Evolutionary conservation across 2,888 invertebrate genomes (phyloP).

Genomic region (Nemotelus nigrinus): DNA sequence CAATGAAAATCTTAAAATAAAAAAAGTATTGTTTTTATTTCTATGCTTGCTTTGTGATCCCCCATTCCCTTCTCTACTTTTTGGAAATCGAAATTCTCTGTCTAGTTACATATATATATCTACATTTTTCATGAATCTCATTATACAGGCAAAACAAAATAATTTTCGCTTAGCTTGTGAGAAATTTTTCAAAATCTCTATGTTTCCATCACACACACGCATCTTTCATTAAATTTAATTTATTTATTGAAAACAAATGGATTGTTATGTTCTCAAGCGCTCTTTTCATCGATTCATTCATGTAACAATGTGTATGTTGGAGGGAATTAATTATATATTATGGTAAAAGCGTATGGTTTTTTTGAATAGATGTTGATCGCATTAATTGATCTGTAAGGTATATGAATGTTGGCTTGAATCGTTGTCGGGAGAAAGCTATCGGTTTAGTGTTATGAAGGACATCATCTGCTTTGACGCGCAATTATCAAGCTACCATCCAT

Average conservation of each 20-base stretch:
- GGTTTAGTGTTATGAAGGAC: too few species aligned
- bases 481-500: too few species aligned
- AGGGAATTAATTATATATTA: not conserved
- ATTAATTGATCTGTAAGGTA: too few species aligned
- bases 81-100: conserved; percentile 1
- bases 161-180: conserved; percentile 33
- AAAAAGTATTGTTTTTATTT: conserved; percentile 14
- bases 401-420: too few species aligned
- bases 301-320: conserved; percentile 34
- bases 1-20: not conserved
- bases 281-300: conserved; percentile 37
- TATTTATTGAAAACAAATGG: conserved; percentile 10
- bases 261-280: conserved; percentile 35
- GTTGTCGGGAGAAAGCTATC: too few species aligned
- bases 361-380: too few species aligned
- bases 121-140: conserved; percentile 24
- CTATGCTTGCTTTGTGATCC: conserved; percentile 20
- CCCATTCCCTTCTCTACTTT: conserved; percentile 13
- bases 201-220: conserved; percentile 30
- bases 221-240: conserved; percentile 10
- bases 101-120: conserved; percentile 17
- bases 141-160: conserved; percentile 18
- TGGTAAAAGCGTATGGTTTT: conserved; percentile 11
- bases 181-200: conserved; percentile 12
- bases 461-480: too few species aligned